Evolutionary conservation across 1,140 invertebrate genomes (phyloP).

Genomic region (Heliconius himera): DNA sequence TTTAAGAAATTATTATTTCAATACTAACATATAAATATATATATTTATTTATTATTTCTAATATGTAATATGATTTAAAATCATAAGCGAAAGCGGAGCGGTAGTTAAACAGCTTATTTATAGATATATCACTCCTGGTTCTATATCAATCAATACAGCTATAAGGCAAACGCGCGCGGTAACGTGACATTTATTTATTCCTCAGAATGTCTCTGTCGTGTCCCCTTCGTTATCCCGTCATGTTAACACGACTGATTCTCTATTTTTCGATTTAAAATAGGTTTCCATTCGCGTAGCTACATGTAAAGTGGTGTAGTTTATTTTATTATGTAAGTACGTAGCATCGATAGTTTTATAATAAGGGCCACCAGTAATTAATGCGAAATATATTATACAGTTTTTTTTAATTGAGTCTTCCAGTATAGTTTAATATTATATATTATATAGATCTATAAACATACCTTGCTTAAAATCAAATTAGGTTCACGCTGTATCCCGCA

Average conservation of each 20-base stretch:
- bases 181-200: slow-evolving; percentile 76
- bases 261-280: slow-evolving; percentile 39
- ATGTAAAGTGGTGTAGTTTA: background rate
- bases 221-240: slow-evolving; percentile 50
- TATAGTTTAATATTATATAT: too few species aligned
- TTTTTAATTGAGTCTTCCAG: too few species aligned
- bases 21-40: too few species aligned
- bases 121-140: slow-evolving; percentile 39
- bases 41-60: background rate
- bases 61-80: background rate
- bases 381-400: too few species aligned
- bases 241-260: slow-evolving; percentile 46
- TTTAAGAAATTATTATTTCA: background rate
- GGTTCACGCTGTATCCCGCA: too few species aligned
- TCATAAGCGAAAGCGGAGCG: background rate
- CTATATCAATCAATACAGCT: slow-evolving; percentile 66
- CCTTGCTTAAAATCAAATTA: too few species aligned
- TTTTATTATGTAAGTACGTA: slow-evolving; percentile 15
- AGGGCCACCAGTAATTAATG: background rate
- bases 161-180: slow-evolving; percentile 51
- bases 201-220: slow-evolving; percentile 66
- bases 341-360: background rate
- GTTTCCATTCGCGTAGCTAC: background rate
- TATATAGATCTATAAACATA: too few species aligned
- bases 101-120: background rate